phyloP scores from a whole-genome alignment of 2,797 vertebrate genomes.

The Rhincodon typus region DNA sequence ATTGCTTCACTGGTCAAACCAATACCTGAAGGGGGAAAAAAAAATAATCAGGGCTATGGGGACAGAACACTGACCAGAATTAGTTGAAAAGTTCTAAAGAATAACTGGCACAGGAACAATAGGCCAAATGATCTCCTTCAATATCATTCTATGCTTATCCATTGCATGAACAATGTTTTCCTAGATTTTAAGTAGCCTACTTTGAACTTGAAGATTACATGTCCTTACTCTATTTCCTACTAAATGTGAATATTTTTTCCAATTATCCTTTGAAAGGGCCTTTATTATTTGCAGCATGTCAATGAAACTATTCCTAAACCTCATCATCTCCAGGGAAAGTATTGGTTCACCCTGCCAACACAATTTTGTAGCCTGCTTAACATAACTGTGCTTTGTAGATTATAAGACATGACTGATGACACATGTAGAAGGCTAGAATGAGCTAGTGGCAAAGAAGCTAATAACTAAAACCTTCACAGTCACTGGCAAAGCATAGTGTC shows the following conservation, averaged over 20 bases:
- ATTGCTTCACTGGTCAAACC: too few relatives aligned
- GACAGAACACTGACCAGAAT: too few relatives aligned
- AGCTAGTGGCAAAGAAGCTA: not conserved
- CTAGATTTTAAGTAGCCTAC: not conserved
- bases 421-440: not conserved
- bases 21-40: too few relatives aligned
- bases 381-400: not conserved
- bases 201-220: too few relatives aligned
- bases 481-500: not conserved
- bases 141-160: too few relatives aligned
- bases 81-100: too few relatives aligned
- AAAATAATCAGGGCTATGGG: too few relatives aligned
- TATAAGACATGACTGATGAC: not conserved
- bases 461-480: not conserved
- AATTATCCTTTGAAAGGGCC: not conserved
- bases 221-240: not conserved
- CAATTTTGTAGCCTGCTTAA: not conserved
- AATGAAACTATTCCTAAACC: not conserved
- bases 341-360: not conserved
- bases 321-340: not conserved
- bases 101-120: too few relatives aligned
- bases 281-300: not conserved
- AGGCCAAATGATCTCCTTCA: too few relatives aligned
- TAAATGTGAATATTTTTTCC: not conserved
- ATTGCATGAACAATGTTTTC: not conserved